phyloP scores from a whole-genome alignment of 2,888 invertebrate genomes.

The Urechis unicinctus region DNA sequence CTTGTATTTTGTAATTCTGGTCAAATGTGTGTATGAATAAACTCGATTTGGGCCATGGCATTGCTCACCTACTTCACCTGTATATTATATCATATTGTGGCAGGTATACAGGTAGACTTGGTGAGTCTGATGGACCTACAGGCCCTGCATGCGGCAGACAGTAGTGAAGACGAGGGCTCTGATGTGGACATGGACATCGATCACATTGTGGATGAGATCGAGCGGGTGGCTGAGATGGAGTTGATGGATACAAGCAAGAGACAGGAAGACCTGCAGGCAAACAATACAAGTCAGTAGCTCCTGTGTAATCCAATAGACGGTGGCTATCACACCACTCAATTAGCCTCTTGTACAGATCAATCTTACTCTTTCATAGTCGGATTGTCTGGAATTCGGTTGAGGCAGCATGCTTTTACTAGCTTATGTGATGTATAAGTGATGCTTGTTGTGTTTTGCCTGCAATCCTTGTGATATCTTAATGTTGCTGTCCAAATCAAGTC shows the following conservation, averaged over 20 bases:
- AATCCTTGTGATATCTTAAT: no score
- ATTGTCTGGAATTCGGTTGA: no score
- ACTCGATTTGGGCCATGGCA: neutral
- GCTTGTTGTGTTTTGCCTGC: no score
- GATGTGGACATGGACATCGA: neutral
- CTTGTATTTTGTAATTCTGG: neutral
- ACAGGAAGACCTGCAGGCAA: neutral
- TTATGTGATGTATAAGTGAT: no score
- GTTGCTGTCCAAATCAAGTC: no score
- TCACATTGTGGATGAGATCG: neutral
- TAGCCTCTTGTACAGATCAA: no score
- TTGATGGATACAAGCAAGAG: neutral
- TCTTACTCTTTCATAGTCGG: no score
- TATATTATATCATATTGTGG: neutral
- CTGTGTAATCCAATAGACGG: constrained; percentile 6
- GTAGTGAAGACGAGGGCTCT: neutral
- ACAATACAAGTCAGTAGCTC: neutral
- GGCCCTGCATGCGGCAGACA: constrained; percentile 9
- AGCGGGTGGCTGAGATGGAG: neutral
- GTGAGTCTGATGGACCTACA: constrained; percentile 22
- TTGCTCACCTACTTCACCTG: neutral
- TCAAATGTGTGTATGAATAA: neutral
- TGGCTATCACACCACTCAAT: constrained; percentile 58
- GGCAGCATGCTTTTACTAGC: no score
- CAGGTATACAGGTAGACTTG: constrained; percentile 23